Base-by-base conservation (phyloP, 1,140 invertebrate genomes). In the Gryon sp. region DNA sequence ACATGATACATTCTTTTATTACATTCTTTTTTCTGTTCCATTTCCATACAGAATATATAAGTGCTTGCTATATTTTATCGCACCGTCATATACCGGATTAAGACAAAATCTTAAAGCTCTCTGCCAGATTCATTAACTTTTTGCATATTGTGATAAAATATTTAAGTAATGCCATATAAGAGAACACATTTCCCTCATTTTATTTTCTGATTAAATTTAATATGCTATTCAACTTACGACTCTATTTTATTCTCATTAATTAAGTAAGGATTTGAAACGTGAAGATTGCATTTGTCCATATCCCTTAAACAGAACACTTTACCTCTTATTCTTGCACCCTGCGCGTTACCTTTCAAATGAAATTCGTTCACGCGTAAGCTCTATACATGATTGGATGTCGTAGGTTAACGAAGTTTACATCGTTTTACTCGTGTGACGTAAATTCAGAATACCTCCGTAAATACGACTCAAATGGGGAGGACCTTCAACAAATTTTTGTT, bases 371-470 rank as follows among this genome's bases (percentile, higher is more conserved):
- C 55, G 15, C 32, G 52, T 72, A 72, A 72, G 12, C 48, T 60
- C 20, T 48, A 62, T 72, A 24, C 68, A 72, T 62, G 68, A 72
- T 72, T 72, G 48, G 68, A 8, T 48, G 20, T 46, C 26, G 1
- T 57, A 38, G 30, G 38, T 55, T 72, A 72, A 72, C 62, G 57
- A 72, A 62, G 55, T 72, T 38, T 72, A 48, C 48, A 62, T 72
- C 32, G 14, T 60, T 28, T 20, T 5, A 28, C n/a, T 60, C 11
- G 1, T 14, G 7, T 28, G 15, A 59, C 9, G 32, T 52, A 70
- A 60, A 50, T 59, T 59, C n/a, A 11, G 52, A 20, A 19, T 48
- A 48, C 14, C 11, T 38, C n/a, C n/a, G n/a, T n/a, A n/a, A 57
- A 68, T 5, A 30, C 16, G 40, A 46, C 28, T 18, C 38, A 24